Conservation (phyloP, 2,113 vertebrate species). For the Archocentrus centrarchus region DNA sequence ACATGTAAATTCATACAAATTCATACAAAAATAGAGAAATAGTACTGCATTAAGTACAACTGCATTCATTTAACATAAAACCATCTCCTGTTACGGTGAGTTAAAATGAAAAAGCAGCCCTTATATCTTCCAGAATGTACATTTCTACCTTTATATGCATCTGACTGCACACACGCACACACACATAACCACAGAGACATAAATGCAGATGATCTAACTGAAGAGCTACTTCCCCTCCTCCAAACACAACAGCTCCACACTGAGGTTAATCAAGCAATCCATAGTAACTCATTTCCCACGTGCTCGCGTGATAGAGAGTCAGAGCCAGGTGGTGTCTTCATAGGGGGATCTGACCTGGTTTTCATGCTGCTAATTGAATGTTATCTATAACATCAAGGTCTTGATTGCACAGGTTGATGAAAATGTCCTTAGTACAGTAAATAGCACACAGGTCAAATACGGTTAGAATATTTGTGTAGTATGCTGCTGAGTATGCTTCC, state of each 20-base stretch:
- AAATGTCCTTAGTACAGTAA: neutral
- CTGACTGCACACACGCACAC: neutral
- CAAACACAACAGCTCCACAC: neutral
- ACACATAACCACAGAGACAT: neutral
- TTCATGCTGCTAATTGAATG: conserved; percentile 53
- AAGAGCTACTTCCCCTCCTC: neutral
- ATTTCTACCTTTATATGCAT: neutral
- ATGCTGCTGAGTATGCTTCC: neutral
- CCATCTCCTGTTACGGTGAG: neutral
- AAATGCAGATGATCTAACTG: neutral
- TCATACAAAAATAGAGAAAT: neutral
- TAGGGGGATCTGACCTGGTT: conserved; percentile 61
- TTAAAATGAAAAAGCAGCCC: too few species aligned
- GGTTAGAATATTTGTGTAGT: neutral
- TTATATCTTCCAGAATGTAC: too few species aligned
- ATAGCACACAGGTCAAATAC: neutral
- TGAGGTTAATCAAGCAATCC: neutral
- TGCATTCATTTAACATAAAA: neutral
- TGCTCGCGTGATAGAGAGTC: conserved; percentile 30
- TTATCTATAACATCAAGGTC: conserved; percentile 41
- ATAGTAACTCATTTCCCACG: neutral
- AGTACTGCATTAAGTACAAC: neutral
- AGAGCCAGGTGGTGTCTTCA: conserved; percentile 64
- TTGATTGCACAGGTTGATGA: conserved; percentile 2
- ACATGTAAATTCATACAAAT: neutral